phyloP scores from a whole-genome alignment of 2,113 vertebrate species.

The Aegypius monachus region DNA sequence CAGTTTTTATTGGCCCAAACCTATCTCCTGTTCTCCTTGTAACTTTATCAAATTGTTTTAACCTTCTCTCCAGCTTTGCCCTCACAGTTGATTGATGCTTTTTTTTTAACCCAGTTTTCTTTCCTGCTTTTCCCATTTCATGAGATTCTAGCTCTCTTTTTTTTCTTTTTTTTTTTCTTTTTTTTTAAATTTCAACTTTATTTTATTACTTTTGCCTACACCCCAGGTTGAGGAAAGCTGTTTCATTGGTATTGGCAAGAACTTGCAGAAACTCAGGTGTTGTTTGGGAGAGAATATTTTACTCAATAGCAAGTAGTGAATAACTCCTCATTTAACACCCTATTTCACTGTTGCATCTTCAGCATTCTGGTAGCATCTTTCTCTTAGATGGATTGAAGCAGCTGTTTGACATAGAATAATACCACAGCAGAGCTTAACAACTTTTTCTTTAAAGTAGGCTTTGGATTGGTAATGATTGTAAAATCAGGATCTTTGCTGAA shows the following conservation, averaged over 20 bases:
- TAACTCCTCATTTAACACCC: neutral
- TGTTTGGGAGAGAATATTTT: neutral
- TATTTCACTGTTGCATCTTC: neutral
- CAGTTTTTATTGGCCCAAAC: neutral
- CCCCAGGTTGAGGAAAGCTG: neutral
- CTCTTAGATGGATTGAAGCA: neutral
- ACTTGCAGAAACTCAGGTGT: neutral
- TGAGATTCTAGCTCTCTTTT: neutral
- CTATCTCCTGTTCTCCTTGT: neutral
- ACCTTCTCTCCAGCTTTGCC: neutral
- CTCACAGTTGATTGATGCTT: neutral
- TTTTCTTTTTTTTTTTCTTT: neutral
- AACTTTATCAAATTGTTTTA: neutral
- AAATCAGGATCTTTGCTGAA: constrained; percentile 28
- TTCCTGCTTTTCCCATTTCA: neutral
- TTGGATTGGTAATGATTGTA: constrained; percentile 32
- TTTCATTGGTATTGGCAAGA: neutral
- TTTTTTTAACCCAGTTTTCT: neutral
- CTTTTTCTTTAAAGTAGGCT: neutral
- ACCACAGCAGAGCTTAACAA: neutral
- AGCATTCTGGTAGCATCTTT: neutral
- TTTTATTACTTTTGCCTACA: neutral
- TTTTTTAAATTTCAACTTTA: neutral
- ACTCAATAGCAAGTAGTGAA: neutral
- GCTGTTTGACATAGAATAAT: constrained; percentile 1